Evolutionary conservation across 2,113 vertebrate species (phyloP).

Genomic region (Patagioenas fasciata): DNA sequence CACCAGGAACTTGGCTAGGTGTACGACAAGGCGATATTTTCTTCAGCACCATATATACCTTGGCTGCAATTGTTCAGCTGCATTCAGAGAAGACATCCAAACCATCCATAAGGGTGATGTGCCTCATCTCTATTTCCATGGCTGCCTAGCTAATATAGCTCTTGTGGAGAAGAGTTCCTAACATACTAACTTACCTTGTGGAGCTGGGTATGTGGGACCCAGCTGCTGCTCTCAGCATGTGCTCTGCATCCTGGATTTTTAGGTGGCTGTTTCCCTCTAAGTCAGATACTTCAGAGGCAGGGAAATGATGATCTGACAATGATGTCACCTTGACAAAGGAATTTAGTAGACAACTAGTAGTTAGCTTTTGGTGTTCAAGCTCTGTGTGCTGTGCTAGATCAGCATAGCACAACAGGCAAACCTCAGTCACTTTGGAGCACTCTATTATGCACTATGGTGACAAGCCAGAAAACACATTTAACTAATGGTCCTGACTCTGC

Average conservation of each 20-base stretch:
- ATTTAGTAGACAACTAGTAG: neutral
- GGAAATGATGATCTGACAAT: neutral
- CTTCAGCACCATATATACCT: neutral
- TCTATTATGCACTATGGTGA: accelerated
- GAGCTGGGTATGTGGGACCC: neutral
- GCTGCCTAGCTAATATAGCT: neutral
- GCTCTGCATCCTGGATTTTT: neutral
- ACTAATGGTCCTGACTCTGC: neutral
- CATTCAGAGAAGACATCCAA: neutral
- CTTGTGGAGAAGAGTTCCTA: neutral
- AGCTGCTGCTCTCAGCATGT: neutral
- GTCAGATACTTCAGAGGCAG: neutral
- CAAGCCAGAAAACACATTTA: neutral
- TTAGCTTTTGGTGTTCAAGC: neutral
- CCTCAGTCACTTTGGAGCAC: no score
- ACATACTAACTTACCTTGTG: neutral
- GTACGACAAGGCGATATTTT: neutral
- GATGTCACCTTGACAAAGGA: neutral
- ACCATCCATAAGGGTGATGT: neutral
- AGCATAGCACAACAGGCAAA: neutral
- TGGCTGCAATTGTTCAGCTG: no score
- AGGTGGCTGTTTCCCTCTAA: neutral
- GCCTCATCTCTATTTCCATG: neutral
- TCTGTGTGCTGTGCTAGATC: neutral
- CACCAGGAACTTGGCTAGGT: neutral